Evolutionary conservation across 2,888 invertebrate species (phyloP).

Genomic region (Eugnorisma glareosa): DNA sequence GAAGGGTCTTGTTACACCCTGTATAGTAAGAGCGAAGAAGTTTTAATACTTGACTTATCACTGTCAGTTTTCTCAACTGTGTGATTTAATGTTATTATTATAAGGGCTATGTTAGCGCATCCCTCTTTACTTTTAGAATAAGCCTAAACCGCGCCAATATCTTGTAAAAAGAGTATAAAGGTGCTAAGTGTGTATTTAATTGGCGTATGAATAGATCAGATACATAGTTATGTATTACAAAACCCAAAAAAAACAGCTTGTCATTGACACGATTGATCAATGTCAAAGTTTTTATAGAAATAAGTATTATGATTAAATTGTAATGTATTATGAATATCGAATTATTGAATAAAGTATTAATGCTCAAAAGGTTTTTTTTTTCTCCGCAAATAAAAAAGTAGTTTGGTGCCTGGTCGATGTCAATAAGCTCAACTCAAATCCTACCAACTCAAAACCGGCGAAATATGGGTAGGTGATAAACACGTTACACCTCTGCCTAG

Average conservation of each 20-base stretch:
- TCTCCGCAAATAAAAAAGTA: neutral
- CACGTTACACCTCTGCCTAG: neutral
- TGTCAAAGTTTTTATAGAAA: constrained; percentile 39
- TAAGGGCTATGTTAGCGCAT: neutral
- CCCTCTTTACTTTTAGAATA: neutral
- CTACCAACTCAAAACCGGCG: neutral
- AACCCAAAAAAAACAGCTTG: constrained; percentile 26
- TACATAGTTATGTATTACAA: neutral
- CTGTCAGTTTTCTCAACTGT: too few species aligned
- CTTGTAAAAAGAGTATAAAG: neutral
- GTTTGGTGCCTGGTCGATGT: too few species aligned
- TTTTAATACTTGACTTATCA: neutral
- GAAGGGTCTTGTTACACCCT: too few species aligned
- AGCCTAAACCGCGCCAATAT: neutral
- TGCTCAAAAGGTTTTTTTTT: neutral
- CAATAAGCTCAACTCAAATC: too few species aligned
- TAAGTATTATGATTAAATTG: constrained; percentile 27
- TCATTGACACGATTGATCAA: constrained; percentile 47
- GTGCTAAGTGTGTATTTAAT: constrained; percentile 3
- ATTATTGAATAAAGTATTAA: constrained; percentile 26
- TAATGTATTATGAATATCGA: constrained; percentile 10
- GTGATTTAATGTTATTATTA: neutral
- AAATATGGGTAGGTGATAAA: neutral
- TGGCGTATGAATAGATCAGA: neutral
- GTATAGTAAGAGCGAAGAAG: neutral